These are phyloP conservation scores for Hoplostethus mediterraneus DNA, from an alignment of 2,797 vertebrate species.

Conservation along the genomic window DNA sequence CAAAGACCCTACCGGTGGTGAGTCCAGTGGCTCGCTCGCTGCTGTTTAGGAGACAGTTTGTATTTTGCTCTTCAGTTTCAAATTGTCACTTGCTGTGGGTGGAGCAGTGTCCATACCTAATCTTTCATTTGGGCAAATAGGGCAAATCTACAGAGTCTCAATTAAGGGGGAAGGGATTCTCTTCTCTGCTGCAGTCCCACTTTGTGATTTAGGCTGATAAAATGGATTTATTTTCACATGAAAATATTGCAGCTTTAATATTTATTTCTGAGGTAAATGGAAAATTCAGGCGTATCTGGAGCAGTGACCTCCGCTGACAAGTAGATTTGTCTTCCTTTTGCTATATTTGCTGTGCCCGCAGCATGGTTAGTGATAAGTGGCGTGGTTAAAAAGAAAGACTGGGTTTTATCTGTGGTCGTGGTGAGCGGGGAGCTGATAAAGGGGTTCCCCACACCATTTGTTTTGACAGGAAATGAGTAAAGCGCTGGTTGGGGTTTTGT, in stretches of 20 bases:
- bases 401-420: background rate
- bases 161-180: too few relatives aligned
- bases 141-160: background rate
- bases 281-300: background rate
- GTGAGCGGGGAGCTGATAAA: conserved; percentile 4
- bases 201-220: conserved; percentile 20
- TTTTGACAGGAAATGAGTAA: background rate
- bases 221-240: background rate
- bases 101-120: too few relatives aligned
- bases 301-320: background rate
- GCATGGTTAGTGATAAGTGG: background rate
- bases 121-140: background rate
- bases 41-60: too few relatives aligned
- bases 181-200: background rate
- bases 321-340: background rate
- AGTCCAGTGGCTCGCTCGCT: too few relatives aligned
- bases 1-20: too few relatives aligned
- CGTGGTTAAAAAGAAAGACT: background rate
- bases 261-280: background rate
- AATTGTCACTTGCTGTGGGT: too few relatives aligned
- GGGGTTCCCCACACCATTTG: background rate
- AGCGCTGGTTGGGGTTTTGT: background rate
- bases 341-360: too few relatives aligned
- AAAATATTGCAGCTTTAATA: conserved; percentile 1
- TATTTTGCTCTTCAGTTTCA: too few relatives aligned